Percentiles rank a stretch among this genome's conserved stretches.
These are phyloP conservation scores for Napeogenes inachia DNA, from an alignment of 2,888 invertebrate genomes.

Conservation along the genomic window DNA sequence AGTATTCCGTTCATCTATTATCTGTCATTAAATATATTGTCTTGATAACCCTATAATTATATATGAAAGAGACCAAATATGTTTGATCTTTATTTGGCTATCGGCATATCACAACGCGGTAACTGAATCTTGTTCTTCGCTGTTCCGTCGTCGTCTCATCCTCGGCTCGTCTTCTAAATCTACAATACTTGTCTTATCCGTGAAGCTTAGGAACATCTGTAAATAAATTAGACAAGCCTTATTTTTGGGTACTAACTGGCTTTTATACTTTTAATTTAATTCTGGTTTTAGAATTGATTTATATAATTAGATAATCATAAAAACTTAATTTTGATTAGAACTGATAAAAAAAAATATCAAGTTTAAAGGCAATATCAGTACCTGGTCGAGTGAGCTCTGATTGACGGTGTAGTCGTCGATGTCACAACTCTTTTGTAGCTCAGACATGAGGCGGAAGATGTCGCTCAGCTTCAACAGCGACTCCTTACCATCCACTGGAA, in stretches of 20 bases:
- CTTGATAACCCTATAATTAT: too few species aligned
- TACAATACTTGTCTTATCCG: constrained; percentile 37
- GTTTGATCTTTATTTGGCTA: neutral
- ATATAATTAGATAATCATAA: too few species aligned
- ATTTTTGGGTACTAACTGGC: neutral
- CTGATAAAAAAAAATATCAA: too few species aligned
- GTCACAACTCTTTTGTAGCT: constrained; percentile 65
- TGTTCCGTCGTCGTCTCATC: constrained; percentile 28
- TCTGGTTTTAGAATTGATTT: too few species aligned
- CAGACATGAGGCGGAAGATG: constrained; percentile 68
- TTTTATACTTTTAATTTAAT: too few species aligned
- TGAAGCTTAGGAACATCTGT: constrained; percentile 68
- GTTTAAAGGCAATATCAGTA: constrained; percentile 34
- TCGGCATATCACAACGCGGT: constrained; percentile 47
- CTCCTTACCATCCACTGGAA: constrained; percentile 55
- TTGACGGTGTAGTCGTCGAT: constrained; percentile 77
- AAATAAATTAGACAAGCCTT: neutral
- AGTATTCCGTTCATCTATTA: too few species aligned
- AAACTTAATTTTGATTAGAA: too few species aligned
- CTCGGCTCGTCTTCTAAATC: constrained; percentile 35
- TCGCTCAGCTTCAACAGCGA: constrained; percentile 62
- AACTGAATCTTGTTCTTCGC: constrained; percentile 44
- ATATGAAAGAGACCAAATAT: too few species aligned
- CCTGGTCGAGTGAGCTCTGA: constrained; percentile 79
- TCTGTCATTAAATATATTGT: too few species aligned